phyloP scores from a whole-genome alignment of 2,888 invertebrate species.

The Drosophila mayaguana region DNA sequence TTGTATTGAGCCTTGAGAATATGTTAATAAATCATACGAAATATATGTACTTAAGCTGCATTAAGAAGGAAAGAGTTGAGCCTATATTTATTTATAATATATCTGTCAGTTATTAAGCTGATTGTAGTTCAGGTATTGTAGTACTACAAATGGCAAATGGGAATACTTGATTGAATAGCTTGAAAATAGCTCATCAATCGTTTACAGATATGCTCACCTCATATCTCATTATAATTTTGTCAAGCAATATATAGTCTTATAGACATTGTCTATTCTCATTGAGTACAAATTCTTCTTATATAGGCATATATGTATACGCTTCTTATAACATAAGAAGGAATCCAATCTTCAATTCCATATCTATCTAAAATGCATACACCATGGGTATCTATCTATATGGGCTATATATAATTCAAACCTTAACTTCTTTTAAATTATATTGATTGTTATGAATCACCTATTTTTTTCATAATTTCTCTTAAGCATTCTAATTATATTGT shows the following conservation, averaged over 20 bases:
- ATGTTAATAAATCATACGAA: neutral
- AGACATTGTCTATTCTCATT: no score
- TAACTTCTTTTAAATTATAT: neutral
- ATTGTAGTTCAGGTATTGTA: no score
- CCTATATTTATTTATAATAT: neutral
- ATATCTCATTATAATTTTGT: no score
- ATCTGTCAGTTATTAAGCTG: neutral
- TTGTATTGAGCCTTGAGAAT: neutral
- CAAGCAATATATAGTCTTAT: no score
- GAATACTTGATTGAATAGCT: neutral
- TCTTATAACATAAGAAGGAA: no score
- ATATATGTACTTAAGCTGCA: conserved; percentile 6
- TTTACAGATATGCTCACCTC: no score
- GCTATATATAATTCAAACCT: neutral
- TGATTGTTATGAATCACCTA: no score
- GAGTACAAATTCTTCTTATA: no score
- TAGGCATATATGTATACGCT: no score
- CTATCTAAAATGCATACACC: neutral
- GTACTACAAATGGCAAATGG: neutral
- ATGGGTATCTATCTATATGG: neutral
- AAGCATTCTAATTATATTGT: neutral
- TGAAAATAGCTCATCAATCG: neutral
- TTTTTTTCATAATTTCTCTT: neutral
- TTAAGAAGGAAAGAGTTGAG: neutral
- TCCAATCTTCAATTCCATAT: neutral